These are phyloP conservation scores for Zoroaster sp. DNA, from an alignment of 53 echinoderm and acorn worm species.

Conservation along the genomic window DNA sequence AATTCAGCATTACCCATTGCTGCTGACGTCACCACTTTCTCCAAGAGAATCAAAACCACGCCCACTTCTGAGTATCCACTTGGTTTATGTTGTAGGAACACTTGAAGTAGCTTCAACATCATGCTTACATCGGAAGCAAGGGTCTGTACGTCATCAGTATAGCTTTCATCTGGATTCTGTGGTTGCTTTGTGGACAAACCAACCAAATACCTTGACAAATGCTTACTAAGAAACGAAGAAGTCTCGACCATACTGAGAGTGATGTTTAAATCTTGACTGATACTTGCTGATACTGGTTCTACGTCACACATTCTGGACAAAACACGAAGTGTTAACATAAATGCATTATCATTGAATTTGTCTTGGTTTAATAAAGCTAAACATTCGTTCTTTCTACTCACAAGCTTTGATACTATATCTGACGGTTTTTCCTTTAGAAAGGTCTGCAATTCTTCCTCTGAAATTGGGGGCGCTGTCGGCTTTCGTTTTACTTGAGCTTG, in stretches of 20 bases:
- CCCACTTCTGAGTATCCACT: constrained; percentile 1
- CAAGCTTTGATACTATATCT: neutral
- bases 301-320: constrained; percentile 6
- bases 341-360: neutral
- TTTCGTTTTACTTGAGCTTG: neutral
- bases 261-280: neutral
- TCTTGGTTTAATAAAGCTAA: neutral
- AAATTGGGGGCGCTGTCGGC: neutral
- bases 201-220: constrained; percentile 29
- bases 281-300: neutral
- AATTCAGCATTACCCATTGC: neutral
- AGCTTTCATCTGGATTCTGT: neutral
- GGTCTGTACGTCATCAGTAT: neutral
- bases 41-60: constrained; percentile 36
- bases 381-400: neutral
- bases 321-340: neutral
- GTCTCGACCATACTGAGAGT: constrained; percentile 19
- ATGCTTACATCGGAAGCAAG: neutral
- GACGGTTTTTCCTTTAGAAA: neutral
- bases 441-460: neutral
- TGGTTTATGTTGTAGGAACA: neutral
- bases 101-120: neutral
- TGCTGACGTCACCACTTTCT: constrained; percentile 13
- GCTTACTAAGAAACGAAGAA: constrained; percentile 11
- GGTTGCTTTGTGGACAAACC: neutral